These are phyloP conservation scores for Jaculus jaculus DNA, from an alignment of 2,113 vertebrate genomes.

Conservation along the genomic window DNA sequence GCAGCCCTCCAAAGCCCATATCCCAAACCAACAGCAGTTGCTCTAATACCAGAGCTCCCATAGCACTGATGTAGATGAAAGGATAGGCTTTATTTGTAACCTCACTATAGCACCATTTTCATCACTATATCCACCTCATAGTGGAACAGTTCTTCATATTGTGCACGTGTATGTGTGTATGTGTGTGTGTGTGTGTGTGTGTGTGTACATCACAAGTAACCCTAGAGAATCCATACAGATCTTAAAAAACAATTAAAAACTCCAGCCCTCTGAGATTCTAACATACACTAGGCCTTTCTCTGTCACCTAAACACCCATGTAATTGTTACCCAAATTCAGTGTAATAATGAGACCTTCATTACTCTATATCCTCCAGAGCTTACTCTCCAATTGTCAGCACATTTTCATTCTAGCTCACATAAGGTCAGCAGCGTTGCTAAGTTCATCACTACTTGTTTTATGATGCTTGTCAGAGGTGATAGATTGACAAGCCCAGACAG, in stretches of 20 bases:
- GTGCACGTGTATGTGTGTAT: background rate
- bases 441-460: constrained; percentile 22
- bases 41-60: background rate
- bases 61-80: background rate
- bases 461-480: background rate
- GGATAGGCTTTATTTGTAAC: background rate
- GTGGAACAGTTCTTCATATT: background rate
- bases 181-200: background rate
- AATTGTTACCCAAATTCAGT: background rate
- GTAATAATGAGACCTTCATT: constrained; percentile 35
- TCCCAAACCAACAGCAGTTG: background rate
- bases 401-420: constrained; percentile 21
- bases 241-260: background rate
- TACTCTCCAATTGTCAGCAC: background rate
- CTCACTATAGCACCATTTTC: background rate
- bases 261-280: constrained; percentile 38
- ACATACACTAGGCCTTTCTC: background rate
- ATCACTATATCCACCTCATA: background rate
- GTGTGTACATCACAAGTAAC: background rate
- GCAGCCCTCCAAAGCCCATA: background rate
- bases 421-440: constrained; percentile 53
- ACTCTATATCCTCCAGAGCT: constrained; percentile 17
- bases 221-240: background rate
- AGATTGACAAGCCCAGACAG: constrained; percentile 1
- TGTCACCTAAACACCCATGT: background rate